Evolutionary conservation across 1,140 invertebrate genomes (phyloP).

Genomic region (Asbolus verrucosus): DNA sequence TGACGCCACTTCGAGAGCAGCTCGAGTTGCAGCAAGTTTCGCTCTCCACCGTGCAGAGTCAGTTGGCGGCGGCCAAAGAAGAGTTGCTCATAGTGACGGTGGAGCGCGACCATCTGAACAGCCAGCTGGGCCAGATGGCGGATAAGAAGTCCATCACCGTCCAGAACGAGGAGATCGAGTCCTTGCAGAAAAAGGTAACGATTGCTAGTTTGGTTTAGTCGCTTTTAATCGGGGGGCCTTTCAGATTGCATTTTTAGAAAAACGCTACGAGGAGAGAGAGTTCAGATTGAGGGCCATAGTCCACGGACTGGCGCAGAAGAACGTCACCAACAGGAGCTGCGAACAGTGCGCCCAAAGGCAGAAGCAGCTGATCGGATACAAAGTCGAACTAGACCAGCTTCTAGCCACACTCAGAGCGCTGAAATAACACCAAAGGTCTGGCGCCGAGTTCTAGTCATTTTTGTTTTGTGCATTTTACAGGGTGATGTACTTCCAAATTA

Average conservation of each 20-base stretch:
- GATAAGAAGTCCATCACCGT: conserved; percentile 27
- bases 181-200: conserved; percentile 55
- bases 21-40: conserved; percentile 69
- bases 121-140: conserved; percentile 56
- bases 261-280: conserved; percentile 64
- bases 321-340: conserved; percentile 60
- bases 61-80: conserved; percentile 69
- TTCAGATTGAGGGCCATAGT: conserved; percentile 63
- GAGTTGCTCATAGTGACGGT: conserved; percentile 69
- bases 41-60: conserved; percentile 69
- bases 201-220: too few species aligned
- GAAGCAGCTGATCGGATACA: conserved; percentile 63
- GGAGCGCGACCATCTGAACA: conserved; percentile 72
- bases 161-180: conserved; percentile 42
- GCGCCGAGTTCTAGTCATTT: conserved; percentile 22
- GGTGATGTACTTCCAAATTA: conserved; percentile 24
- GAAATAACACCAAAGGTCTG: conserved; percentile 48
- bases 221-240: conserved; percentile 51
- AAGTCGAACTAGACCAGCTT: conserved; percentile 63
- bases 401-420: conserved; percentile 61
- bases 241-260: conserved; percentile 63
- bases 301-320: conserved; percentile 62
- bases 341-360: conserved; percentile 63
- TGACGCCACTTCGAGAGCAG: conserved; percentile 69
- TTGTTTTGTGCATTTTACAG: conserved; percentile 14